These are phyloP conservation scores for Troides oblongomaculatus DNA, from an alignment of 2,888 invertebrate species.

Conservation along the genomic window DNA sequence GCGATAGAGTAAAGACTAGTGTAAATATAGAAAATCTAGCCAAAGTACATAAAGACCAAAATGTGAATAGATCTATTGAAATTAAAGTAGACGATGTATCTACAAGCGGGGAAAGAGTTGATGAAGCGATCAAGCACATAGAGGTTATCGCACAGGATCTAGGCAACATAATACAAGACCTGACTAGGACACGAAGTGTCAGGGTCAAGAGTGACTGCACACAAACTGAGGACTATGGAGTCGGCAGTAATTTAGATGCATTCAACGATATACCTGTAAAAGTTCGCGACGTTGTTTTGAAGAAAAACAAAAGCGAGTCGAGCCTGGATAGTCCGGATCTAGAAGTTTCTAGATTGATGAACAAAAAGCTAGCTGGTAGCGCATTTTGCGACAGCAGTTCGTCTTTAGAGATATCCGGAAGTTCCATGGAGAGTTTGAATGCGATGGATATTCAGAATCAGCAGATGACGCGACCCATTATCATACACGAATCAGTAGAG, in stretches of 20 bases:
- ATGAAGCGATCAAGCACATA: conserved; percentile 59
- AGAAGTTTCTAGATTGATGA: conserved; percentile 75
- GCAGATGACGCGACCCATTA: conserved; percentile 41
- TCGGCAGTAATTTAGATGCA: conserved; percentile 42
- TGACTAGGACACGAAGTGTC: conserved; percentile 46
- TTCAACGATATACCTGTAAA: conserved; percentile 61
- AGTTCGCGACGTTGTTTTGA: conserved; percentile 65
- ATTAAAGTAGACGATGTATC: conserved; percentile 34
- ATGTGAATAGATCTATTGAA: conserved; percentile 43
- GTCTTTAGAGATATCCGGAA: conserved; percentile 72
- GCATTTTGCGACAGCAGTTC: conserved; percentile 72
- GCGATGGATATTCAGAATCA: conserved; percentile 44
- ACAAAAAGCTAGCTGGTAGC: conserved; percentile 57
- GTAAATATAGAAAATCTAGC: conserved; percentile 35
- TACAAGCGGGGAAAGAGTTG: conserved; percentile 41
- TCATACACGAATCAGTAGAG: conserved; percentile 46
- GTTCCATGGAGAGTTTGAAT: conserved; percentile 74
- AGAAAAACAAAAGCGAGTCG: conserved; percentile 76
- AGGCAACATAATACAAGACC: conserved; percentile 61
- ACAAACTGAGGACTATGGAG: conserved; percentile 40
- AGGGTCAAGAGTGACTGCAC: conserved; percentile 45
- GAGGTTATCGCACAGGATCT: conserved; percentile 67
- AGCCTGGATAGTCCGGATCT: conserved; percentile 76
- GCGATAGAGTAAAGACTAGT: conserved; percentile 45
- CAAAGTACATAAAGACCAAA: conserved; percentile 52